Percentiles rank a stretch among this genome's conserved stretches.
These are phyloP conservation scores for Malurus cyaneus DNA, from an alignment of 2,113 vertebrate genomes.

Conservation along the genomic window DNA sequence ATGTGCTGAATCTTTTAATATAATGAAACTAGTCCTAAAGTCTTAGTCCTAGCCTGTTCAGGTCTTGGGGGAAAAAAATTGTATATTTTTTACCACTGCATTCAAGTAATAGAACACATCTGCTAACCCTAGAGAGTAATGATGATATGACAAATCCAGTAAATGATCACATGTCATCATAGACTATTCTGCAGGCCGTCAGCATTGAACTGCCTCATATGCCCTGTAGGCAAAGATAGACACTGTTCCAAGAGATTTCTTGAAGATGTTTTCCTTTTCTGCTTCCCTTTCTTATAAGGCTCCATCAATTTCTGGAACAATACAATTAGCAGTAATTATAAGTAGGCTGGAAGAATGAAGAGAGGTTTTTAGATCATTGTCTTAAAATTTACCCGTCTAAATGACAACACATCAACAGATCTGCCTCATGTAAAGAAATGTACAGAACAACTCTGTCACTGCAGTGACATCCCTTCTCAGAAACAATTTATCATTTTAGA, in stretches of 20 bases:
- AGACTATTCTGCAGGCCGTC: background rate
- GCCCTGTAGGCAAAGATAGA: background rate
- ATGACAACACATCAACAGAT: background rate
- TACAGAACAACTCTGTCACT: background rate
- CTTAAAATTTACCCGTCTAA: conserved; percentile 9
- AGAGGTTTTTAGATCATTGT: background rate
- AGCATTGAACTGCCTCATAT: background rate
- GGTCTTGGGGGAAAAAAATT: background rate
- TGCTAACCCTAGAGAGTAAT: background rate
- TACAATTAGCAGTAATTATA: conserved; percentile 37
- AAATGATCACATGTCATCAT: background rate
- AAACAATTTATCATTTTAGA: background rate
- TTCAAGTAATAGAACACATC: background rate
- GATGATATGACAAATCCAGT: background rate
- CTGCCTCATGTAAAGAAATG: background rate
- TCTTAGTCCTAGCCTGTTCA: background rate
- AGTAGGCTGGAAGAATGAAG: background rate
- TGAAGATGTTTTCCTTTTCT: background rate
- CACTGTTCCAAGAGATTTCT: background rate
- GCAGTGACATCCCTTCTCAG: background rate
- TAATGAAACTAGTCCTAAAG: background rate
- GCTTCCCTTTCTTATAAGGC: background rate
- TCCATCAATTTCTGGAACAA: conserved; percentile 6
- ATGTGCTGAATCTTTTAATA: background rate
- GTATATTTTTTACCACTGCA: background rate